phyloP scores from a whole-genome alignment of 2,113 vertebrate genomes.

The Archilochus colubris region DNA sequence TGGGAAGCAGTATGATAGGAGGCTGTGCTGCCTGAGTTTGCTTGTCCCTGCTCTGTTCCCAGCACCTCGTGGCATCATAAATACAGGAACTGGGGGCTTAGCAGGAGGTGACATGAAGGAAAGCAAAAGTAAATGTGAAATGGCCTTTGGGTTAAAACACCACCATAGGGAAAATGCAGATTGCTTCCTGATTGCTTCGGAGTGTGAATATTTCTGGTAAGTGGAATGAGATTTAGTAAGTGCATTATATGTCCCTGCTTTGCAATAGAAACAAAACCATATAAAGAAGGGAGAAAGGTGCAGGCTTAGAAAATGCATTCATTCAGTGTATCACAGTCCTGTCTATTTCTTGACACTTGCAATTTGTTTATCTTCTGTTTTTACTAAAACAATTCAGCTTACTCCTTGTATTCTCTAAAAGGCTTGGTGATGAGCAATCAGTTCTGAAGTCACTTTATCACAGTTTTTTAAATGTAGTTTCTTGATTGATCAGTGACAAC shows the following conservation, averaged over 20 bases:
- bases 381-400: conserved; percentile 15
- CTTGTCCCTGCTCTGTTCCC: not conserved
- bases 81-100: rapidly evolving
- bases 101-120: not conserved
- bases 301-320: not conserved
- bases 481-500: conserved; percentile 48
- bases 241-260: not conserved
- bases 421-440: conserved; percentile 16
- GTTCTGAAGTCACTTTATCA: conserved; percentile 37
- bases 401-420: not conserved
- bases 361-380: not conserved
- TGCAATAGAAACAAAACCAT: not conserved
- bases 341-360: not conserved
- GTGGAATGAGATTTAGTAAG: not conserved
- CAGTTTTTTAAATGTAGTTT: conserved; percentile 27
- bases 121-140: not conserved
- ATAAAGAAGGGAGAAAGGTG: not conserved
- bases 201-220: not conserved
- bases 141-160: not conserved
- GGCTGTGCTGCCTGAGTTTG: rapidly evolving
- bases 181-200: not conserved
- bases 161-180: not conserved
- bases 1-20: rapidly evolving
- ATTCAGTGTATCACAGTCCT: not conserved
- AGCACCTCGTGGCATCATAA: not conserved